phyloP scores from a whole-genome alignment of 1,140 invertebrate species.

The Pristionchus pacificus region DNA sequence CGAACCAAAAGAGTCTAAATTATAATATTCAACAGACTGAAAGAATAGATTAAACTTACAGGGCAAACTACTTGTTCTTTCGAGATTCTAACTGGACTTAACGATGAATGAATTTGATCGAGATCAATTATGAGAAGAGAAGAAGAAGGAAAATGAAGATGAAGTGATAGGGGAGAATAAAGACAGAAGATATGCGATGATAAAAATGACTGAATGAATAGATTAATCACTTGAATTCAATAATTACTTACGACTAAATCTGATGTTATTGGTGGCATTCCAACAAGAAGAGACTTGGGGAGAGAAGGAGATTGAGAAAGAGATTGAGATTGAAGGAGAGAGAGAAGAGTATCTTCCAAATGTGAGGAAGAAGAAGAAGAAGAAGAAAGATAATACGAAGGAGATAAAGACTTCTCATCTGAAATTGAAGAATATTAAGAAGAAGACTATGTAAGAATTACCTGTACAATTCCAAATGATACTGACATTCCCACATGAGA shows the following conservation, averaged over 20 bases:
- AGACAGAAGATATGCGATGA: too few species aligned
- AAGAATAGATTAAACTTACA: too few species aligned
- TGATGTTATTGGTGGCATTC: too few species aligned
- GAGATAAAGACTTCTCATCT: background rate
- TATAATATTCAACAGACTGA: too few species aligned
- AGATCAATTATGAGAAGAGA: background rate
- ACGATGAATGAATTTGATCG: too few species aligned
- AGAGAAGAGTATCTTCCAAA: background rate
- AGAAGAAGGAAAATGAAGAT: background rate
- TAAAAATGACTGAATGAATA: too few species aligned
- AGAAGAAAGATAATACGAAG: background rate
- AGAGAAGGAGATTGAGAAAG: background rate
- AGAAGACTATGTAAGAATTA: background rate
- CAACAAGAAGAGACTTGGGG: too few species aligned
- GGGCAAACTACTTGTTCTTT: too few species aligned
- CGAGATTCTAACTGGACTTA: too few species aligned
- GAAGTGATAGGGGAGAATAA: background rate
- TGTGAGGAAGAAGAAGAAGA: background rate
- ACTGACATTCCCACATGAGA: background rate
- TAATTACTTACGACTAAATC: too few species aligned
- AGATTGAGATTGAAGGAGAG: background rate
- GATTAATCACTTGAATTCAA: too few species aligned
- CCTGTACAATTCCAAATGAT: background rate
- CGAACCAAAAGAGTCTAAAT: background rate
- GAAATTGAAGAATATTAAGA: too few species aligned